Evolutionary conservation across 2,888 invertebrate genomes (phyloP), one percentile per base, ranked within the genome.

Genomic region (Rapana venosa): DNA sequence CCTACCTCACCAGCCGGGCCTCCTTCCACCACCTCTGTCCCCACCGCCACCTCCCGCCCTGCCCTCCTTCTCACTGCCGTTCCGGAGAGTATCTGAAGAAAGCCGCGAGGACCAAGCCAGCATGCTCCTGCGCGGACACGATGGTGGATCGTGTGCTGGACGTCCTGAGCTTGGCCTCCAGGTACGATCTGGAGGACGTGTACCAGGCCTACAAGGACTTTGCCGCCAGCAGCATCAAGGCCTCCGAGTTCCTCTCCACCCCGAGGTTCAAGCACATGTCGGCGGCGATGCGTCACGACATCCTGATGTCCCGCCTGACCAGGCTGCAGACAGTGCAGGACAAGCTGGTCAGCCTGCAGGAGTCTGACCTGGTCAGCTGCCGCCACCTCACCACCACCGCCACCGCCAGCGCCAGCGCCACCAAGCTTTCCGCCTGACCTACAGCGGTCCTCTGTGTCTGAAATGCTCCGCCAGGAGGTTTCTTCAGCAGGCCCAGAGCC

Each of bases 141-240:
- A 74, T 47, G 87, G 87, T 66, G 87, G 87, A 87, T 13, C 87
- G 87, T 36, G 74, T 17, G 70, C 26, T 74, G 74, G 74, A 47
- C n/a, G n/a, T 87, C n/a, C 87, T 87, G 35, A 35, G 5, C n/a
- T 74, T 87, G 70, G 74, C 87, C 17, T 13, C 32, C n/a, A 26
- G 15, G 0, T 47, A 87, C 17, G 87, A 47, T 1, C 70, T 87
- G 74, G 87, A 74, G 1, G 87, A 74, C 15, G 74, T 87, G n/a
- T 87, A 87, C 47, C 47, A 36, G n/a, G 26, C 47, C 36, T 87
- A 66, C 87, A n/a, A 47, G 35, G 87, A 87, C n/a, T 36, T 87
- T n/a, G n/a, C 74, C 4, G 47, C 74, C 74, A 36, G 4, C 47
- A 66, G 15, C 36, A 30, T 74, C 36, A 26, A 22, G 30, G n/a